Base-by-base conservation (phyloP, 2,888 invertebrate genomes). In the Dynastes hyllus region DNA sequence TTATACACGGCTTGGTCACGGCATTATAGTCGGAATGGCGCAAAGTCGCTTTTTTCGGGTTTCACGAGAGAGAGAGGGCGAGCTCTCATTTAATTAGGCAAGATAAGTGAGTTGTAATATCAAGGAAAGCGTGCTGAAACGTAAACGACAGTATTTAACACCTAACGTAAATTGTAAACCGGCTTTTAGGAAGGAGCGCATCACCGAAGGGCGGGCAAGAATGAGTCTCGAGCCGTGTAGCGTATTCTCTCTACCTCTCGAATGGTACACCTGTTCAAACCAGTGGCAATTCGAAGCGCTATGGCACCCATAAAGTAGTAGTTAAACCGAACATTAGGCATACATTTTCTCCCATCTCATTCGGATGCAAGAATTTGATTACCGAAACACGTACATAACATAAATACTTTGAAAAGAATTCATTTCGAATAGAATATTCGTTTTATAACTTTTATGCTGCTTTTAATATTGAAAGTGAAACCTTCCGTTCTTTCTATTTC, bases 141-240 rank as follows among this genome's bases (percentile, higher is more conserved):
- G 73, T 61, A 75, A 75, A 75, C 73, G 73, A 63, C 73, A 75
- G 45, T 75, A 75, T 75, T 75, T 75, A 75, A 61, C 73, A 75
- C 73, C 73, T 75, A 75, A 75, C 73, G 73, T 75, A 75, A 75
- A 75, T 61, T 61, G 73, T 75, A 75, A 75, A 75, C 73, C 73
- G 73, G 73, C 73, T 75, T 61, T 75, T 75, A 61, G 51, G 73
- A 61, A 45, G 45, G 45, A 45, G 45, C 45, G 45, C 45, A 58
- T 58, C 55, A 61, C 27, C 51, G 40, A 75, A 61, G 61, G 73
- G 73, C 73, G 73, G 73, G 61, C 50, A 37, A 22, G 61, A 29
- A 58, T 45, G 22, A 45, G 11, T 45, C 45, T 8, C 45, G 53
- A 53, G 13, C 29, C 53, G 51, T 2, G 5, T 16, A 13, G 13